These are phyloP conservation scores for Artibeus lituratus DNA, from an alignment of 2,797 vertebrate genomes.

Conservation along the genomic window DNA sequence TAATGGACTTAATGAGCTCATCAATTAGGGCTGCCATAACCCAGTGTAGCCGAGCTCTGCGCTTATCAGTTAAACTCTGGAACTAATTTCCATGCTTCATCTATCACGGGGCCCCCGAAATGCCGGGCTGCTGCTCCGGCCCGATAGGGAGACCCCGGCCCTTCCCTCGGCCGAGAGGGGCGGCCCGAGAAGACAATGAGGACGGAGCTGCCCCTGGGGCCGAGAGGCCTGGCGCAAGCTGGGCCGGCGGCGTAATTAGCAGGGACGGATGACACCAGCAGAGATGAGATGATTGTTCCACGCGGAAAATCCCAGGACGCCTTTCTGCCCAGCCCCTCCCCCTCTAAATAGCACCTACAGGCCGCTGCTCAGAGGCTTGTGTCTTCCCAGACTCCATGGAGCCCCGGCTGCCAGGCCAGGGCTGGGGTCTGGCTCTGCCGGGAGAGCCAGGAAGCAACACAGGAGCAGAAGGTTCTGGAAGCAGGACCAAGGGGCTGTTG, in stretches of 20 bases:
- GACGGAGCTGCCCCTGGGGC: constrained; percentile 61
- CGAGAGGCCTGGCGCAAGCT: constrained; percentile 67
- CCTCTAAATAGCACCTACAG: constrained; percentile 68
- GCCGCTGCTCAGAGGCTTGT: accelerated
- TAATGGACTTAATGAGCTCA: constrained; percentile 99
- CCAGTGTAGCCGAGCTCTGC: constrained; percentile 93
- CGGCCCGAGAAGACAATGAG: constrained; percentile 75
- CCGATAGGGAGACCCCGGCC: constrained; percentile 88
- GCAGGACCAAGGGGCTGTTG: not conserved
- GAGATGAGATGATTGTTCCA: constrained; percentile 88
- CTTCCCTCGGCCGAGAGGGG: constrained; percentile 74
- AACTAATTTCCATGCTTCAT: constrained; percentile 95
- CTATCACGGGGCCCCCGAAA: constrained; percentile 91
- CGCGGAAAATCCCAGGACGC: constrained; percentile 85
- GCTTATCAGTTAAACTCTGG: constrained; percentile 95
- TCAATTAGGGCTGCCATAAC: constrained; percentile 99
- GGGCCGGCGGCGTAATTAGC: constrained; percentile 87
- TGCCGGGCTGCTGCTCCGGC: constrained; percentile 88
- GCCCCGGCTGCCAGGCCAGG: not conserved
- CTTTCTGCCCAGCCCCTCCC: constrained; percentile 75
- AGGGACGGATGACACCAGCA: constrained; percentile 89
- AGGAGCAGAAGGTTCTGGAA: not conserved
- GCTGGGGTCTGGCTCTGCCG: not conserved
- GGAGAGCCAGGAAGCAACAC: not conserved
- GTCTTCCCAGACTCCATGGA: too few species aligned